Base-by-base conservation (phyloP, 2,888 invertebrate genomes). In the Brachypterus glaber region DNA sequence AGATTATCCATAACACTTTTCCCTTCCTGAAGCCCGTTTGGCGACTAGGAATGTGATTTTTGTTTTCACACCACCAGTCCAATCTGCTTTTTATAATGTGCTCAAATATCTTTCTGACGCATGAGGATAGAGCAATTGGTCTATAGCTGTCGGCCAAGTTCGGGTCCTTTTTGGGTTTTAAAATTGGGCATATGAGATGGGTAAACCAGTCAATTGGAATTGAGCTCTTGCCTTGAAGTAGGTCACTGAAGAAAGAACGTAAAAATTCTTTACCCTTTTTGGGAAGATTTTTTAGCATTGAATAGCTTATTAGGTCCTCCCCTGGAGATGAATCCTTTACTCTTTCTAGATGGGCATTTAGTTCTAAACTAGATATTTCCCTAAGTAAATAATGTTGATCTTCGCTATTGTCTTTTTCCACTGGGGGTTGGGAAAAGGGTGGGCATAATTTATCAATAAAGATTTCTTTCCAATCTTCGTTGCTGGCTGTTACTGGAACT, bases 21-120 rank as follows among this genome's bases (percentile, higher is more conserved):
- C 31, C 39, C 17, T 39, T 39, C 7, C 39, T 29, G 17, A 41
- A 41, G 2, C 37, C 37, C 13, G 14, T 29, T 30, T 37, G 41
- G 8, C 26, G 14, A 2, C 11, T n/a, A 8, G 37, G 33, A 4
- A 37, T 11, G 3, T 8, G 5, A 3, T 16, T 40, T 14, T 27
- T 30, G 11, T 17, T 8, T 37, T 41, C 37, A 16, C 32, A 2
- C 24, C 9, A 33, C 33, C 33, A 33, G 8, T 41, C 41, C 9
- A 41, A 5, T n/a, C 41, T 14, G 4, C 9, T 17, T 37, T 32
- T 21, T 2, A 32, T 31, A 8, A 37, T 11, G 16, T 18, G 15
- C 25, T 37, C 37, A 15, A 37, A 32, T 2, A 24, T 26, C 34
- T 39, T 39, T 32, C 31, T 12, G 2, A 37, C 30, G 15, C 35